phyloP scores from a whole-genome alignment of 1,140 invertebrate species.

The Steinernema feltiae region DNA sequence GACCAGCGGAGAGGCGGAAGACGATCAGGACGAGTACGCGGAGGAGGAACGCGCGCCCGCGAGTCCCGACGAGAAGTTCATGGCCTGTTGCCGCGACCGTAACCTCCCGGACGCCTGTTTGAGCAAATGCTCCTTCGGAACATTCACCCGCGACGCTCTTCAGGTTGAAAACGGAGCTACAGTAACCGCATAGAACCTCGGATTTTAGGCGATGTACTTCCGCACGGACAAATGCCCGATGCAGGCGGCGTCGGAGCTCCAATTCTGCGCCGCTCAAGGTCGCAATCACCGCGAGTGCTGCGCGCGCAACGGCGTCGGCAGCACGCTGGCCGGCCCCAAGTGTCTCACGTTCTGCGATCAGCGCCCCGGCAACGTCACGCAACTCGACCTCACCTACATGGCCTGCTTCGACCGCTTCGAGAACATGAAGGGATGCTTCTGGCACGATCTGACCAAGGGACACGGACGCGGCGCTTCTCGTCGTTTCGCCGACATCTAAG shows the following conservation, averaged over 20 bases:
- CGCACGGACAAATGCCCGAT: slow-evolving; percentile 43
- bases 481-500: background rate
- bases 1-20: background rate
- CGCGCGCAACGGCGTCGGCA: slow-evolving; percentile 31
- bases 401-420: slow-evolving; percentile 49
- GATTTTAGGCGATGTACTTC: slow-evolving; percentile 35
- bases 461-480: background rate
- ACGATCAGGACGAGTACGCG: background rate
- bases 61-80: slow-evolving; percentile 46
- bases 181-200: background rate
- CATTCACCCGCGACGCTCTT: slow-evolving; percentile 44
- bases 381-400: slow-evolving; percentile 45
- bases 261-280: slow-evolving; percentile 50
- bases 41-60: slow-evolving; percentile 12
- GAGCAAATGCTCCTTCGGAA: slow-evolving; percentile 39
- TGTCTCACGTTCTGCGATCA: slow-evolving; percentile 41
- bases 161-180: slow-evolving; percentile 22
- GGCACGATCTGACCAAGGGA: slow-evolving; percentile 26
- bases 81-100: slow-evolving; percentile 45
- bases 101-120: slow-evolving; percentile 47
- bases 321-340: slow-evolving; percentile 36
- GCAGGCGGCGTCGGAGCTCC: slow-evolving; percentile 44
- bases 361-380: slow-evolving; percentile 21
- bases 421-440: slow-evolving; percentile 51
- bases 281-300: slow-evolving; percentile 33